A percentile compares a stretch with the other conserved stretches of the same genome.
Conservation (phyloP, 2,888 invertebrate genomes). For the Rotaria magnacalcarata region DNA sequence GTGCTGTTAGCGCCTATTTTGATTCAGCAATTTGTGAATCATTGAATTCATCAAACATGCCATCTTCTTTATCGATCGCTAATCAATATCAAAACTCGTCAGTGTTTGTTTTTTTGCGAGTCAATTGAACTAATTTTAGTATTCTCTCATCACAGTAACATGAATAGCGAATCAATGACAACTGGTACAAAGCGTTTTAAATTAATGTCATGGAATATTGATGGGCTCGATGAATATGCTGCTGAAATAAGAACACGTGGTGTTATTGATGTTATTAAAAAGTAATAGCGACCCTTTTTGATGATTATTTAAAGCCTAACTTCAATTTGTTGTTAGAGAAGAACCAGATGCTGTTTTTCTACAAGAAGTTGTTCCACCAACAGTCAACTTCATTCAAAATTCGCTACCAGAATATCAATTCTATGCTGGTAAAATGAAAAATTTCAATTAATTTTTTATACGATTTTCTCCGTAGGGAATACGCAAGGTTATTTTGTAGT, state of each 20-base stretch:
- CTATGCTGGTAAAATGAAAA: neutral
- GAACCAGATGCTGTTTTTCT: too few species aligned
- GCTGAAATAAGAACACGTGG: neutral
- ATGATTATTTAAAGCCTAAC: too few species aligned
- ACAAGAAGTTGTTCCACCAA: too few species aligned
- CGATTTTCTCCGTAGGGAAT: neutral
- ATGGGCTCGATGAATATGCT: slow-evolving; percentile 63
- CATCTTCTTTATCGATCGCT: too few species aligned
- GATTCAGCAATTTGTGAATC: neutral
- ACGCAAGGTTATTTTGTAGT: slow-evolving; percentile 60
- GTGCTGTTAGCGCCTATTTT: neutral
- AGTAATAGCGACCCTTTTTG: too few species aligned
- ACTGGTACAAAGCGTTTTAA: slow-evolving; percentile 52
- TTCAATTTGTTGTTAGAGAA: too few species aligned
- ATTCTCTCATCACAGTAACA: too few species aligned
- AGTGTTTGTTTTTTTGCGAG: too few species aligned
- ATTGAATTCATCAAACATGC: neutral
- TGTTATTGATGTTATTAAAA: neutral
- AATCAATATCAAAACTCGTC: too few species aligned
- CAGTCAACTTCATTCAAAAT: too few species aligned
- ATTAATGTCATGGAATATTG: slow-evolving; percentile 65
- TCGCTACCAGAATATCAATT: neutral
- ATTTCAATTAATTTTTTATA: neutral
- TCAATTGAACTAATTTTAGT: too few species aligned
- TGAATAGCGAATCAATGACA: too few species aligned